Base-by-base conservation (phyloP, 2,113 vertebrate genomes). In the Gymnarchus niloticus region DNA sequence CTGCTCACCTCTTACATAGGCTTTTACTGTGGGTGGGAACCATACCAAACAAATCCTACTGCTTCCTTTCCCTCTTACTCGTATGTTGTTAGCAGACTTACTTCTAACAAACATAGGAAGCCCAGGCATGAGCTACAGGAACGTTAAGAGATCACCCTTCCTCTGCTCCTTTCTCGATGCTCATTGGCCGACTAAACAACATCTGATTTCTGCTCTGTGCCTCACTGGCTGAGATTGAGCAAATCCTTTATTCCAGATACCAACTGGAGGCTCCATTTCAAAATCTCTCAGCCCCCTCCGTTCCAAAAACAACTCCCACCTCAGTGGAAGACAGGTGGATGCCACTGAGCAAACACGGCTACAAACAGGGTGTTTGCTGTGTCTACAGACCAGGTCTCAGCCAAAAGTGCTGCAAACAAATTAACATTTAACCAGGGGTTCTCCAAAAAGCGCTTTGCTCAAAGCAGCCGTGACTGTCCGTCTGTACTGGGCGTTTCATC, bases 311-410 rank as follows among this genome's bases (percentile, higher is more conserved):
- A n/a, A 14, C 78, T 51, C 25, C 80, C 12, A 54, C n/a, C 80
- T 49, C 46, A 37, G 25, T 52, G 80, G 51, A 54, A 33, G 80
- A 33, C 21, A 81, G 80, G 49, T 28, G 59, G 25, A 83, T 28
- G 54, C 44, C 85, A 21, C 48, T 82, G 46, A 82, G 49, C 54
- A 86, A 86, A 83, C 85, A 83, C 12, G 8, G 56, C 37, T 41
- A 37, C 78, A 37, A 83, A 25, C 23, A 28, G 9, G n/a, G 78
- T 80, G 57, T 86, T 86, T 86, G 46, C 80, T 86, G 56, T 65
- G 48, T 82, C 85, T 65, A 82, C 77, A 81, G 48, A 23, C 19
- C 1, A 41, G 41, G n/a, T 80, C 25, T 73, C 57, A 37, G 80
- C 77, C 48, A 86, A 86, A 86, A 28, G 44, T 21, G 46, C 41